Percentiles rank a stretch among this genome's conserved stretches.
These are phyloP conservation scores for Geopemphigus sp. DNA, from an alignment of 1,140 invertebrate species.

Conservation along the genomic window DNA sequence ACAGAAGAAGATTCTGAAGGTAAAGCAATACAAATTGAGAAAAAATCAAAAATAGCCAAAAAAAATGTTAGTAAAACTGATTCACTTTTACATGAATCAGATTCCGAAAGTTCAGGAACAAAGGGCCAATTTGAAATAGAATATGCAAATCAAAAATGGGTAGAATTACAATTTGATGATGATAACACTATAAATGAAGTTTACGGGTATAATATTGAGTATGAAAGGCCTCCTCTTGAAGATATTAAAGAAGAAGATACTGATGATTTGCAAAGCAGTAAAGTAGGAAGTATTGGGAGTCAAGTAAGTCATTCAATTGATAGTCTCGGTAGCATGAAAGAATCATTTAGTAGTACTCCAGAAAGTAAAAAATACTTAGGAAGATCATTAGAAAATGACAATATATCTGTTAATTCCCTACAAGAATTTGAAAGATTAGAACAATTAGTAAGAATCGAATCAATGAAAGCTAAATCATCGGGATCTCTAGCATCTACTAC, in stretches of 20 bases:
- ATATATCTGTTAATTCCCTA: slow-evolving; percentile 84
- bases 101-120: slow-evolving; percentile 51
- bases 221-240: slow-evolving; percentile 74
- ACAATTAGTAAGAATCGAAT: slow-evolving; percentile 70
- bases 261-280: slow-evolving; percentile 76
- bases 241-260: slow-evolving; percentile 89
- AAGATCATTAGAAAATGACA: slow-evolving; percentile 79
- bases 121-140: slow-evolving; percentile 60
- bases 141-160: slow-evolving; percentile 75
- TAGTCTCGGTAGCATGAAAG: slow-evolving; percentile 72
- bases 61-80: slow-evolving; percentile 69
- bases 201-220: slow-evolving; percentile 69
- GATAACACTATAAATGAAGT: slow-evolving; percentile 65
- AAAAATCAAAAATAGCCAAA: slow-evolving; percentile 56
- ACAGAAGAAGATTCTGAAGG: slow-evolving; percentile 76
- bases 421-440: slow-evolving; percentile 93
- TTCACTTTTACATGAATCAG: slow-evolving; percentile 60
- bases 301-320: slow-evolving; percentile 73
- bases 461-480: slow-evolving; percentile 61
- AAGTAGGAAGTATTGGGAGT: slow-evolving; percentile 75
- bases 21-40: slow-evolving; percentile 69
- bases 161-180: slow-evolving; percentile 79
- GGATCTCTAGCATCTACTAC: slow-evolving; percentile 71
- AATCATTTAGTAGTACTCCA: slow-evolving; percentile 76
- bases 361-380: slow-evolving; percentile 78